These are phyloP conservation scores for Ptiloglossa arizonensis DNA, from an alignment of 1,140 invertebrate genomes.

Conservation along the genomic window DNA sequence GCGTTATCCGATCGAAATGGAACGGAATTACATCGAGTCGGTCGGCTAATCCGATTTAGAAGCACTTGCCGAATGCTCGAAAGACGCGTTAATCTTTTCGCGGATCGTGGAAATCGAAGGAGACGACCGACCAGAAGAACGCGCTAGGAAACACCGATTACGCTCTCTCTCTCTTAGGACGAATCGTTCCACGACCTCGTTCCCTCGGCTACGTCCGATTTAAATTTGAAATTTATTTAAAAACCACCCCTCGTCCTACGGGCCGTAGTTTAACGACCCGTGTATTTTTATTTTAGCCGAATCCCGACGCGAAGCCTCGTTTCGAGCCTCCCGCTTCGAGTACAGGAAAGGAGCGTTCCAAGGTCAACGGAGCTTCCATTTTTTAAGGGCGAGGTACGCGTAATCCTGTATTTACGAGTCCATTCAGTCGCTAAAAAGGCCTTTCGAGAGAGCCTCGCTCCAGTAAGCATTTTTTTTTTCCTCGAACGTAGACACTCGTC, in stretches of 20 bases:
- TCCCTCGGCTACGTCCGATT: too few relatives aligned
- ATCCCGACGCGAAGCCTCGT: neutral
- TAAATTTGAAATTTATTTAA: neutral
- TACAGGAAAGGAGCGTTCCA: neutral
- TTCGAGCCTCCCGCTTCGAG: neutral
- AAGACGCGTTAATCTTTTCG: slow-evolving; percentile 23
- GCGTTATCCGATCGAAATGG: slow-evolving; percentile 33
- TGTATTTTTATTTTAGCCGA: neutral
- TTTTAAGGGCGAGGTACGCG: neutral
- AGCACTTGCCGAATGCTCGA: slow-evolving; percentile 4
- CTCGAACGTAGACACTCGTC: neutral
- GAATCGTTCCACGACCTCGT: too few relatives aligned
- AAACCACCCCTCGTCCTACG: neutral
- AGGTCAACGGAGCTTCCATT: neutral
- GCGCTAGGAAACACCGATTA: neutral
- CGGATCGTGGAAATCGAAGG: slow-evolving; percentile 4
- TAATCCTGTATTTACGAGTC: neutral
- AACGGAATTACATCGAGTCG: slow-evolving; percentile 32
- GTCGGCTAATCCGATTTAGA: slow-evolving; percentile 30
- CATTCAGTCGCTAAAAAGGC: neutral
- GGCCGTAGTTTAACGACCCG: too few relatives aligned
- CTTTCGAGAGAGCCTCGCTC: neutral
- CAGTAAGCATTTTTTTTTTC: neutral
- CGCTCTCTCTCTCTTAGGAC: too few relatives aligned
- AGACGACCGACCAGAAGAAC: neutral